Base-by-base conservation (phyloP, 2,888 invertebrate genomes). In the Chelonus formosanus region DNA sequence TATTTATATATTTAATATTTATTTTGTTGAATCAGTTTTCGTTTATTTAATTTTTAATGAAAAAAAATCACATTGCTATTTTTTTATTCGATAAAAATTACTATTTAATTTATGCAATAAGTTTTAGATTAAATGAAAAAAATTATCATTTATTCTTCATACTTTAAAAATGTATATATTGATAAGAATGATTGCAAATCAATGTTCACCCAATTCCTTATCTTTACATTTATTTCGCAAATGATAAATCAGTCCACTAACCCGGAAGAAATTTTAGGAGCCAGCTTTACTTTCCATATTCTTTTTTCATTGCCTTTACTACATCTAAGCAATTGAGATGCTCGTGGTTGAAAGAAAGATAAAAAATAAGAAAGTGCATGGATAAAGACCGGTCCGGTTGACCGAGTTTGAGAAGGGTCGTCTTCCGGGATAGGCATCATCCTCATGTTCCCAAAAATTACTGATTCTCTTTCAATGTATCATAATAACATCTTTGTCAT, bases 371-470 rank as follows among this genome's bases (percentile, higher is more conserved):
- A 71, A 70, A 67, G 67, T 58, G 69, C 70, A 65, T 69, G 68
- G 70, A 67, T 70, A 67, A 70, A 66, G 72, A 66, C 61, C 67
- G 67, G 62, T 68, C 68, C 70, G 69, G 72, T 73, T 73, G 71
- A 74, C 70, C 71, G 72, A 71, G 69, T 74, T 75, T 72, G 74
- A 74, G 71, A 71, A 74, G 75, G 75, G 75, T 74, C 70, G 59
- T 56, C 59, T 69, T 63, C 61, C 69, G 55, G 67, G 67, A 40
- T 70, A 53, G 32, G 40, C 44, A 45, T 48, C 54, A 45, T 55
- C 55, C 53, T 60, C 52, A 44, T 45, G n/a, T 35, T 52, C 45
- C 50, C 36, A 7, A 53, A 48, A 10, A 20, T 5, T 10, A 48
- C 48, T 20, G 31, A 48, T 48, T 48, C 10, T 48, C n/a, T 48